Percentiles rank a stretch among this genome's conserved stretches.
These are phyloP conservation scores for Teleogryllus oceanicus DNA, from an alignment of 2,888 invertebrate genomes.

Conservation along the genomic window DNA sequence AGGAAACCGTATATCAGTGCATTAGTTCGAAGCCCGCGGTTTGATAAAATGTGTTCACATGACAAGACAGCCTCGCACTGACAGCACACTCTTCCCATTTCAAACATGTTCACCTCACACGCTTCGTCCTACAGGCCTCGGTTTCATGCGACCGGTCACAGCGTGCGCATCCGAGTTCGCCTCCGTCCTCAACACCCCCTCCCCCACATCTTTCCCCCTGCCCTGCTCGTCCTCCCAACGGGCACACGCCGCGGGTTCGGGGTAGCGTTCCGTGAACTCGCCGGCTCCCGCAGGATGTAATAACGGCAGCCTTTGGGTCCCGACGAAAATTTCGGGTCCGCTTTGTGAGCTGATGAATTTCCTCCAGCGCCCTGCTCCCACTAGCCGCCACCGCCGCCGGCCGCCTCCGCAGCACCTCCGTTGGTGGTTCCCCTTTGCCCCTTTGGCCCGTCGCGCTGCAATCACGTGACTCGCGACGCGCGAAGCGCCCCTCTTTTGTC, in stretches of 20 bases:
- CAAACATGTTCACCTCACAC: too few species aligned
- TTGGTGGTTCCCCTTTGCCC: neutral
- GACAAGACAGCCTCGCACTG: too few species aligned
- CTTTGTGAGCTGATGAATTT: constrained; percentile 18
- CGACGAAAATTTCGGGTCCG: neutral
- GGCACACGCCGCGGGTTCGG: neutral
- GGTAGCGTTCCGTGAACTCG: constrained; percentile 6
- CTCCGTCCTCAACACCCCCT: too few species aligned
- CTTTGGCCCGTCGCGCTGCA: neutral
- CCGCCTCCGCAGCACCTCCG: neutral
- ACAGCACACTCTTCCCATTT: too few species aligned
- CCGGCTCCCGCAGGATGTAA: neutral
- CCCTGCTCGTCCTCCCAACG: too few species aligned
- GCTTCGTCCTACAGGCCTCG: too few species aligned
- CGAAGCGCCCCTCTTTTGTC: neutral
- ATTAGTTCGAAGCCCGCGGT: too few species aligned
- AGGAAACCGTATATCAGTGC: too few species aligned
- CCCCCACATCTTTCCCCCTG: too few species aligned
- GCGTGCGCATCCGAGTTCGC: too few species aligned
- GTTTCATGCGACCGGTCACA: too few species aligned
- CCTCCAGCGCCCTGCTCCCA: neutral
- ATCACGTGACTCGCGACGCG: neutral
- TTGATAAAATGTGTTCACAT: too few species aligned
- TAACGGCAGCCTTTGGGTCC: constrained; percentile 1
- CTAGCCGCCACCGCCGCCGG: neutral